Base-by-base conservation (phyloP, 1,140 invertebrate genomes). In the Latrodectus geometricus region DNA sequence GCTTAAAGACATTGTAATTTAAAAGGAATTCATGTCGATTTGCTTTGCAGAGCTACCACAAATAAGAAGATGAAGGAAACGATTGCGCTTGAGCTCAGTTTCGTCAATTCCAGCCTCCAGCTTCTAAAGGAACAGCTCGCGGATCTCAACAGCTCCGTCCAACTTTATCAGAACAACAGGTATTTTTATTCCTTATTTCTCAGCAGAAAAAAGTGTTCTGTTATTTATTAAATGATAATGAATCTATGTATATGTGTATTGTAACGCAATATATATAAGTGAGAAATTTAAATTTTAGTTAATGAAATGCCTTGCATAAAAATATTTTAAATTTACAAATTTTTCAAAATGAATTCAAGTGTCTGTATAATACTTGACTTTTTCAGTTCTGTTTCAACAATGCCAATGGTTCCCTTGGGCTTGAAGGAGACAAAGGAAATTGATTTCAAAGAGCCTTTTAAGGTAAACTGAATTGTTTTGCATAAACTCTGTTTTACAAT, bases 391-490 rank as follows among this genome's bases (percentile, higher is more conserved):
- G 8, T 92, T 96, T 88, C 95, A 96, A 91, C 95, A 87, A 97
- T 98, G 94, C 97, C 97, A 0, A 98, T 99, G 96, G 97, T 99
- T 89, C 97, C 97, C 11, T 92, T 99, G 78, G 97, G 97, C 4
- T 92, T 99, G 70, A 99, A 99, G 92, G 97, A 99, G 92, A 99
- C 97, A 54, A 98, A 97, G 91, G 97, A 98, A 91, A 96, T 98
- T 88, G 96, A 98, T 91, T 97, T 98, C 91, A 84, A 86, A 78
- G 84, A 85, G 87, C 89, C 89, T 80, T 92, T 92, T 8, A 90
- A 95, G 93, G 87, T 88, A 86, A 91, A 90, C 35, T 35, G 35
- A 35, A 35, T 5, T 35, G 35, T 3, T 35, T 35, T 35, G 35
- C 35, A 35, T 5, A 35, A 3, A 5, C 1, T 3, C 35, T 35